Percentiles rank a stretch among this genome's conserved stretches.
phyloP scores from a whole-genome alignment of 2,888 invertebrate genomes.

The Pandemis heparana region DNA sequence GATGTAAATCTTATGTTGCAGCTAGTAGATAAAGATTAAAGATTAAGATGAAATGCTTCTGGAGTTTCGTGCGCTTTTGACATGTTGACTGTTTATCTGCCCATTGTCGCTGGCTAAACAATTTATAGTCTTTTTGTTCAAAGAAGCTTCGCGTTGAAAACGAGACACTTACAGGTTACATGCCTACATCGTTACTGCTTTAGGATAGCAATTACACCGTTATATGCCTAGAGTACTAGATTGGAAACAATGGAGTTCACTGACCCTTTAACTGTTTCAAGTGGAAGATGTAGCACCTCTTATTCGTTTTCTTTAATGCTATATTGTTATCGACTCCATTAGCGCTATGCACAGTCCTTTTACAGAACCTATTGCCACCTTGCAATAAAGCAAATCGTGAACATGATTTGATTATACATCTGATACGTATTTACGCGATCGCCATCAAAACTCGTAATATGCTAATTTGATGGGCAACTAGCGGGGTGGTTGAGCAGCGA shows the following conservation, averaged over 20 bases:
- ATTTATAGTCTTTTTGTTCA: constrained; percentile 42
- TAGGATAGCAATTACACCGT: constrained; percentile 31
- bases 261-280: constrained; percentile 10
- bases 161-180: constrained; percentile 29
- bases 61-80: constrained; percentile 21
- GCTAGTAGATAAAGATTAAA: neutral
- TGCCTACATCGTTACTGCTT: constrained; percentile 35
- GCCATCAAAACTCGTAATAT: constrained; percentile 51
- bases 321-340: neutral
- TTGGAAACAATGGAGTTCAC: constrained; percentile 27
- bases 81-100: constrained; percentile 34
- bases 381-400: constrained; percentile 39
- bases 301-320: neutral
- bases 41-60: constrained; percentile 26
- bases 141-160: constrained; percentile 31
- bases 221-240: constrained; percentile 14
- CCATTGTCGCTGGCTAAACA: constrained; percentile 40
- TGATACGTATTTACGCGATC: constrained; percentile 48
- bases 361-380: neutral
- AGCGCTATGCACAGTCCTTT: constrained; percentile 10
- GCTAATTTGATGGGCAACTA: constrained; percentile 59
- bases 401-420: constrained; percentile 47
- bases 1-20: neutral
- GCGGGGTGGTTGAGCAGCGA: constrained; percentile 53
- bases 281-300: neutral